Percentiles rank a stretch among this genome's conserved stretches.
Conservation (phyloP, 2,113 vertebrate species). For the Odocoileus virginianus region DNA sequence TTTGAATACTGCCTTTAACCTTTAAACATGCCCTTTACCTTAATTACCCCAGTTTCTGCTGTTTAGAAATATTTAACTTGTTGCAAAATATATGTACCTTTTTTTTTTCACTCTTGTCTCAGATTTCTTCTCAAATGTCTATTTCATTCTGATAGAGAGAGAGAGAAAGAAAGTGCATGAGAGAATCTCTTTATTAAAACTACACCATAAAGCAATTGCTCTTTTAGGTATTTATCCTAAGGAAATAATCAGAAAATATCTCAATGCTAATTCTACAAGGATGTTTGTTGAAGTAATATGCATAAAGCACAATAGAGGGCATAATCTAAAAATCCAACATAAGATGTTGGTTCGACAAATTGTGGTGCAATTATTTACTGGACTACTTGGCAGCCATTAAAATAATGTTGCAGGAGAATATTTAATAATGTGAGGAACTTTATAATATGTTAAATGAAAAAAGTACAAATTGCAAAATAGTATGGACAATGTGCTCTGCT, state of each 20-base stretch:
- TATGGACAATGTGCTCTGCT: background rate
- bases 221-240: background rate
- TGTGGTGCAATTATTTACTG: background rate
- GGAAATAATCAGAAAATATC: background rate
- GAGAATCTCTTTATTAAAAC: background rate
- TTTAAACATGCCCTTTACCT: background rate
- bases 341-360: background rate
- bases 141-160: background rate
- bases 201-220: background rate
- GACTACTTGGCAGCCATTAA: background rate
- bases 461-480: background rate
- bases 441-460: background rate
- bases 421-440: background rate
- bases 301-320: background rate
- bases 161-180: background rate
- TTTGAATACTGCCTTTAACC: background rate
- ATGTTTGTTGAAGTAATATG: background rate
- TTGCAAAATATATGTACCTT: background rate
- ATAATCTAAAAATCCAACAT: background rate
- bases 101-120: background rate
- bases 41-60: background rate
- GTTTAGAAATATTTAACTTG: background rate
- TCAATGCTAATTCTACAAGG: background rate
- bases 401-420: background rate
- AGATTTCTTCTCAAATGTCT: conserved; percentile 12